These are phyloP conservation scores for Porites evermanni DNA, from an alignment of 92 coral and sea anemone species.

Conservation along the genomic window DNA sequence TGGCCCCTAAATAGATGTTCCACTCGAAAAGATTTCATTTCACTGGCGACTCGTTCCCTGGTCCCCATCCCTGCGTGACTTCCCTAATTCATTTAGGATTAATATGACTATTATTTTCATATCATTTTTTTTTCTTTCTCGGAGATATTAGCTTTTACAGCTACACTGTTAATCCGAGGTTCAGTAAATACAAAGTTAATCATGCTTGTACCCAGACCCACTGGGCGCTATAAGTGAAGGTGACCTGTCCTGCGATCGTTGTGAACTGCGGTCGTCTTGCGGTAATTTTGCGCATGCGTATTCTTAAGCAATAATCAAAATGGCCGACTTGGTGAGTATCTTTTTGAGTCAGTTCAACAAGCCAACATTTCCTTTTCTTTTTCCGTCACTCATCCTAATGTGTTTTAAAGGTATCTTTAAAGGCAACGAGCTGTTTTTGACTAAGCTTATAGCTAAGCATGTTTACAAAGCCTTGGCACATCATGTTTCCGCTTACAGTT, in stretches of 20 bases:
- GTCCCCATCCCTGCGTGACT: no score
- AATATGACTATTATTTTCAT: no score
- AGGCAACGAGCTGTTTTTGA: background rate
- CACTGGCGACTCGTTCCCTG: no score
- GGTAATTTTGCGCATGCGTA: slow-evolving; percentile 6
- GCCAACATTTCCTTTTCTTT: background rate
- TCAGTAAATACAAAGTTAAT: no score
- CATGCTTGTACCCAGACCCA: background rate
- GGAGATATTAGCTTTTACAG: no score
- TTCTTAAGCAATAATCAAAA: slow-evolving; percentile 19
- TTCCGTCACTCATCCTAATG: background rate
- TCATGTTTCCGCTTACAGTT: background rate
- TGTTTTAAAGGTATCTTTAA: background rate
- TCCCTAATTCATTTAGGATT: no score
- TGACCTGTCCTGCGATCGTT: background rate
- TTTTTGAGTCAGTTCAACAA: background rate
- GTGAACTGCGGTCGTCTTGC: no score
- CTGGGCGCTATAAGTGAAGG: background rate
- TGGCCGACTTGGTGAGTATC: slow-evolving; percentile 74
- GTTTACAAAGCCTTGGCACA: background rate
- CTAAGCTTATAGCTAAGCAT: no score
- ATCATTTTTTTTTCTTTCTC: no score
- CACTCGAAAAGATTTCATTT: no score
- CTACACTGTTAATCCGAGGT: no score
- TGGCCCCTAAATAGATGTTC: no score